Evolutionary conservation across 2,113 vertebrate species (phyloP), one percentile per base, ranked within the genome.

Genomic region (Rana temporaria): DNA sequence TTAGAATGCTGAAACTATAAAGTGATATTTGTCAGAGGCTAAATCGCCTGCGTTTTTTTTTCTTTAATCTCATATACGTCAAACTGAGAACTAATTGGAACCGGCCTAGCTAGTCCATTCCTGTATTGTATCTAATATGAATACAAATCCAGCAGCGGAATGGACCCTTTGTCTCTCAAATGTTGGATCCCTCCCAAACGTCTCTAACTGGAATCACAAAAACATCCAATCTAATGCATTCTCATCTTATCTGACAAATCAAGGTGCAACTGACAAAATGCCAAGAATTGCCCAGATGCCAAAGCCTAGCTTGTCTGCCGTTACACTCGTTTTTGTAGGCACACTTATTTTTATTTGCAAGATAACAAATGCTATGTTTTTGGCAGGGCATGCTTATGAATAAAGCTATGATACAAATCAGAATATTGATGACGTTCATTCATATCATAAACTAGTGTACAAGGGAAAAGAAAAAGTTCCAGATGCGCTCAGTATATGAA

Each of bases 191-290:
- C 26, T 60, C 15, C 78, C 78, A 80, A 71, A 38, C 19, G 15
- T 18, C 32, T 64, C 4, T 64, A 17, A 72, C 38, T 81, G 24
- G 12, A 81, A 38, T 63, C 17, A 73, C 19, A 52, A 64, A 38
- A 81, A 73, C 79, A 81, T 53, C 42, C 70, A 81, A 73, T 73
- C 68, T 81, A 30, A 42, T 52, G 18, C 59, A 73, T 73, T 73
- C 30, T 52, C 56, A 80, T 81, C 68, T 72, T 55, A 72, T 72
- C 59, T 63, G 67, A 81, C 34, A 71, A 62, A 81, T 52, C 42
- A 64, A 19, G 20, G 4, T 6, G 26, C 7, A 17, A 34, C 52
- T 69, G 26, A 69, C 52, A 42, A 1, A 14, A 30, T 71, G 55
- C 78, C 66, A 70, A 24, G 22, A 80, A 42, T 55, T 59, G 32